phyloP scores from a whole-genome alignment of 2,888 invertebrate genomes.

The Colostygia pectinataria region DNA sequence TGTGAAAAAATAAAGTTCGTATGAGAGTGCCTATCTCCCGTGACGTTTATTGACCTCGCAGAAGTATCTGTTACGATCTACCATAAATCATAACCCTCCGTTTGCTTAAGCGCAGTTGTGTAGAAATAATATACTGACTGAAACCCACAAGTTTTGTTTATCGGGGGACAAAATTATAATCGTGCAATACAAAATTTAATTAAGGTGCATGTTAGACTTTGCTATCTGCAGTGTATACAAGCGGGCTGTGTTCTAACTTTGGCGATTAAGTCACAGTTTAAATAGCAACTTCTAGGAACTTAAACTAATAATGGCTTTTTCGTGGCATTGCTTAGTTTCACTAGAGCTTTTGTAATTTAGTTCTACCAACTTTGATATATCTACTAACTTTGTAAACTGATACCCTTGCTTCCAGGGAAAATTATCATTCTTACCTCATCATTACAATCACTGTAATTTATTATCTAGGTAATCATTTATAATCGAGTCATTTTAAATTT shows the following conservation, averaged over 20 bases:
- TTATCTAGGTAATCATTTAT: too few species aligned
- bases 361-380: not conserved
- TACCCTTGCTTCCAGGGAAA: too few species aligned
- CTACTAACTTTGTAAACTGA: too few species aligned
- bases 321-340: not conserved
- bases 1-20: too few species aligned
- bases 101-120: too few species aligned
- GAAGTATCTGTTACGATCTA: too few species aligned
- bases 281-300: conserved; percentile 1
- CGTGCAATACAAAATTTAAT: conserved; percentile 13
- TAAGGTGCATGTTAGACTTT: conserved; percentile 8
- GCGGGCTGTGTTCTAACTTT: conserved; percentile 7
- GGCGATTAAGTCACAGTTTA: conserved; percentile 4
- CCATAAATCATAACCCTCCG: too few species aligned
- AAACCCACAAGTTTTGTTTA: conserved; percentile 6
- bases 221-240: conserved; percentile 13
- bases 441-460: too few species aligned
- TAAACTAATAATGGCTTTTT: not conserved
- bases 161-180: not conserved
- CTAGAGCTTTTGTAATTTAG: not conserved
- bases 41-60: too few species aligned
- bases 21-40: too few species aligned
- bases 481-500: too few species aligned
- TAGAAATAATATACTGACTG: conserved; percentile 2
- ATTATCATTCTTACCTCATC: too few species aligned